phyloP scores from a whole-genome alignment of 2,797 vertebrate species.

The Buphagus erythrorhynchus region DNA sequence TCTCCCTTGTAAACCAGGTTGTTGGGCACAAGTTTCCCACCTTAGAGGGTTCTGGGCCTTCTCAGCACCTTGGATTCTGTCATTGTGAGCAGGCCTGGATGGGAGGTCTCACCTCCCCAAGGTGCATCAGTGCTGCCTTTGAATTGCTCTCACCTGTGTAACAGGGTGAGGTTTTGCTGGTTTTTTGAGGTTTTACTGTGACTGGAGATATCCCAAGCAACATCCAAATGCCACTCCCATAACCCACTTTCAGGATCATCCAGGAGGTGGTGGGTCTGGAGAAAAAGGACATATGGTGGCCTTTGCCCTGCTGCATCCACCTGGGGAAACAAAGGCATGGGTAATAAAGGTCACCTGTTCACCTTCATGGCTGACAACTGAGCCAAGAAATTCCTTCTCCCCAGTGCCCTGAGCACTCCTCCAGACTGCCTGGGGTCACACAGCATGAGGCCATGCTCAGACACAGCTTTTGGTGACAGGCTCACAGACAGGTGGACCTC shows the following conservation, averaged over 20 bases:
- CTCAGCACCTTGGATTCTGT: neutral
- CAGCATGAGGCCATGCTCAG: neutral
- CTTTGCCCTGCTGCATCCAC: neutral
- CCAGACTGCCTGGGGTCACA: neutral
- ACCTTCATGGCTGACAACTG: neutral
- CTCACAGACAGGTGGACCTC: neutral
- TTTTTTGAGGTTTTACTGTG: no score
- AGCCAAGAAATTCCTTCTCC: neutral
- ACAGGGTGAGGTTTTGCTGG: neutral
- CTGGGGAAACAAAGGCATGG: neutral
- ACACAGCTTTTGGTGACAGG: neutral
- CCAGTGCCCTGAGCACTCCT: neutral
- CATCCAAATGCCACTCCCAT: neutral
- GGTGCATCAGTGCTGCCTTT: neutral
- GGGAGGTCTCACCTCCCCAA: neutral
- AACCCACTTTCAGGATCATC: neutral
- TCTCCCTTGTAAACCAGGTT: neutral
- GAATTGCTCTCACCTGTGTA: fast-evolving
- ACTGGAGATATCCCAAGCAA: neutral
- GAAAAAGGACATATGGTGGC: neutral
- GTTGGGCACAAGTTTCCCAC: neutral
- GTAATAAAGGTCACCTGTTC: neutral
- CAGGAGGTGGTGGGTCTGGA: neutral
- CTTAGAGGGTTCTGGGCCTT: neutral
- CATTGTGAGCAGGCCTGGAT: neutral